phyloP scores from a whole-genome alignment of 2,888 invertebrate genomes.

The Eupithecia insigniata region DNA sequence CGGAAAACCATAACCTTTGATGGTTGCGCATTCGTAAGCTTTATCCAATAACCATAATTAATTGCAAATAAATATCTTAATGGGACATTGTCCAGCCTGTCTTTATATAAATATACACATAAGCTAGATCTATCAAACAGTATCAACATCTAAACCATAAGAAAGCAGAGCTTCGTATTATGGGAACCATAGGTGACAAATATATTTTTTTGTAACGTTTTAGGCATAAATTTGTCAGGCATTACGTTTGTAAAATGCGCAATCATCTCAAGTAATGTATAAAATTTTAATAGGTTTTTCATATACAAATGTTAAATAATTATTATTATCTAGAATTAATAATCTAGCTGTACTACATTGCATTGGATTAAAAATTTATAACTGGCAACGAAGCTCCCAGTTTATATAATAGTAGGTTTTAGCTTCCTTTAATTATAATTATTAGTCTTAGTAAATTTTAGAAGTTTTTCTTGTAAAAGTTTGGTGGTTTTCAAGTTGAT shows the following conservation, averaged over 20 bases:
- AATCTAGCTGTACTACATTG: conserved; percentile 22
- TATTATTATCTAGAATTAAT: conserved; percentile 16
- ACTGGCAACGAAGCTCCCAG: conserved; percentile 25
- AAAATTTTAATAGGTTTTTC: conserved; percentile 31
- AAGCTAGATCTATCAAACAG: no score
- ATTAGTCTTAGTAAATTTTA: conserved; percentile 19
- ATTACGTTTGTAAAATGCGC: not conserved
- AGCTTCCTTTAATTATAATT: conserved; percentile 3
- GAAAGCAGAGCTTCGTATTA: not conserved
- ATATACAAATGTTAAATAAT: conserved; percentile 36
- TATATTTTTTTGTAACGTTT: not conserved
- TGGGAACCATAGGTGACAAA: not conserved
- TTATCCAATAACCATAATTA: not conserved
- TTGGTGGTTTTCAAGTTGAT: conserved; percentile 32
- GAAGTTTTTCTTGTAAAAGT: conserved; percentile 22
- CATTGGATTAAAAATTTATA: conserved; percentile 9
- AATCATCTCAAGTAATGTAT: not conserved
- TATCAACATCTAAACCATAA: not conserved
- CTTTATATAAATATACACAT: not conserved
- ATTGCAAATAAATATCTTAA: not conserved
- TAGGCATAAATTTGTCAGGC: not conserved
- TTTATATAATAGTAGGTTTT: conserved; percentile 21
- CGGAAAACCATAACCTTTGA: not conserved
- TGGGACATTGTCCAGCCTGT: not conserved
- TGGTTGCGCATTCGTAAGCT: not conserved